Conservation (phyloP, 2,797 vertebrate genomes). For the Rousettus madagascariensis region DNA sequence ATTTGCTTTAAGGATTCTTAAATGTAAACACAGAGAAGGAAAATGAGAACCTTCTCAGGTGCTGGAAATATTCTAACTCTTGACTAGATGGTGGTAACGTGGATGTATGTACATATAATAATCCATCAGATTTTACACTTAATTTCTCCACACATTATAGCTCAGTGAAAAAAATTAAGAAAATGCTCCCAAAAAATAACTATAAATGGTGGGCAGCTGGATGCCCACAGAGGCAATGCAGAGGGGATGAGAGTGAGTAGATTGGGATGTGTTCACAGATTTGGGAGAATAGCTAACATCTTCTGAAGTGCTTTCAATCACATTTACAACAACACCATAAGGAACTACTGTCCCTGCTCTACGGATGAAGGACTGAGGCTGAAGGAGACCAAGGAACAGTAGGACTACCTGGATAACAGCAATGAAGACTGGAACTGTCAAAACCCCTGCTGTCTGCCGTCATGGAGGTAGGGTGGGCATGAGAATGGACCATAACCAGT, state of each 20-base stretch:
- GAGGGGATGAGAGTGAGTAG: background rate
- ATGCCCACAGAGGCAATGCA: background rate
- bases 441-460: background rate
- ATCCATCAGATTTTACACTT: background rate
- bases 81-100: background rate
- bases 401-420: background rate
- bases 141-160: background rate
- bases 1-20: background rate
- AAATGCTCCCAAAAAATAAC: background rate
- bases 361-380: background rate
- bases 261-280: background rate
- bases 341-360: background rate
- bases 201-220: background rate
- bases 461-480: background rate
- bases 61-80: background rate
- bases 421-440: background rate
- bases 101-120: background rate
- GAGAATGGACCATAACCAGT: background rate
- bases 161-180: background rate
- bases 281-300: background rate
- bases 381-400: background rate
- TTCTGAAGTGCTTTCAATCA: background rate
- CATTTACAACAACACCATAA: background rate
- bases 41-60: background rate
- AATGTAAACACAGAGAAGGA: slow-evolving; percentile 7